Conservation (phyloP, 1,140 invertebrate species). For the Melitaea cinxia region DNA sequence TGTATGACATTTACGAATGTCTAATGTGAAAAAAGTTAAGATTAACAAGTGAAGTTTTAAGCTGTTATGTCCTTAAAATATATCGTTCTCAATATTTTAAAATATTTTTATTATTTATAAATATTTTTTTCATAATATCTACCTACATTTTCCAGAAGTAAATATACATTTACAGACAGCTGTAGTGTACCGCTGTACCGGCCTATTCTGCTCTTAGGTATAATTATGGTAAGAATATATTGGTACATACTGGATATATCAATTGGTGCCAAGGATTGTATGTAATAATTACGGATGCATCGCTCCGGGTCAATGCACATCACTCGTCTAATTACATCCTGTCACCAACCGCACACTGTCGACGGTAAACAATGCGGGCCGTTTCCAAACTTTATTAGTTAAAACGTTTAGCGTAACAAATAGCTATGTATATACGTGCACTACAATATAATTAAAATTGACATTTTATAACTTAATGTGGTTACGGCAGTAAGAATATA, state of each 20-base stretch:
- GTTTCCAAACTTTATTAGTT: neutral
- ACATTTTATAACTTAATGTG: neutral
- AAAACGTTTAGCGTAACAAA: neutral
- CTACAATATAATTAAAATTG: neutral
- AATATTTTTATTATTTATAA: too few species aligned
- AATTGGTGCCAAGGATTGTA: conserved; percentile 1
- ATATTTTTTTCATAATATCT: too few species aligned
- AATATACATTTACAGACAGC: too few species aligned
- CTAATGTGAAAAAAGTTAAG: too few species aligned
- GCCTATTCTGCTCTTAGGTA: too few species aligned
- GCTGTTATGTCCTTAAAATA: too few species aligned
- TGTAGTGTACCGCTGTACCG: too few species aligned
- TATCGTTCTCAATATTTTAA: too few species aligned
- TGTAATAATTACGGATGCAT: conserved; percentile 22
- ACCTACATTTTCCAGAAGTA: too few species aligned
- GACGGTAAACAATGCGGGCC: neutral
- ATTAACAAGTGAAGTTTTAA: too few species aligned
- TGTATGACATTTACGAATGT: too few species aligned
- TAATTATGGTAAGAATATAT: neutral
- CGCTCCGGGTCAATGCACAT: conserved; percentile 20
- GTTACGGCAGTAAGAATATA: too few species aligned
- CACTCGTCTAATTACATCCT: conserved; percentile 22
- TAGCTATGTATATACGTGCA: neutral
- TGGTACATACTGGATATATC: neutral
- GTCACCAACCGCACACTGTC: neutral